Evolutionary conservation across 1,140 invertebrate genomes (phyloP).

Genomic region (Drosophila kurseongensis): DNA sequence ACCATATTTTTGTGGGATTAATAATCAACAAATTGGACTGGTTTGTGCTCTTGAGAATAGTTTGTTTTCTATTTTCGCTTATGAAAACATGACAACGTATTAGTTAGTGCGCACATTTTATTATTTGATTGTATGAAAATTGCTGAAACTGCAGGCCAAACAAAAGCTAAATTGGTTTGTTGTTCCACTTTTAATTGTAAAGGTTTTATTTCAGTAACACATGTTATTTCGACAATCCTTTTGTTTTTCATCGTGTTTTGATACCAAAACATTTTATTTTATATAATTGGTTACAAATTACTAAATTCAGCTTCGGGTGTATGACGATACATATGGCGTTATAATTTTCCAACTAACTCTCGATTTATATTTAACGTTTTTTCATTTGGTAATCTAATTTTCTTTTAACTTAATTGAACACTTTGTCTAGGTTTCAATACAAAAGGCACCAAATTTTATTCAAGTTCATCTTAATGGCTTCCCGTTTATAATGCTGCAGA

Average conservation of each 20-base stretch:
- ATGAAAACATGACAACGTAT: conserved; percentile 10
- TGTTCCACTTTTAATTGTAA: neutral
- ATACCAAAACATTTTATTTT: too few species aligned
- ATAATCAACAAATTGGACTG: conserved; percentile 26
- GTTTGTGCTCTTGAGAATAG: conserved; percentile 22
- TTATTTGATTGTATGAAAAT: conserved; percentile 1
- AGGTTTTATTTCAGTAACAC: neutral
- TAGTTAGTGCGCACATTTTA: neutral
- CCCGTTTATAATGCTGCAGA: conserved; percentile 14
- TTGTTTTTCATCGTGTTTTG: neutral
- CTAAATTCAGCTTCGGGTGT: too few species aligned
- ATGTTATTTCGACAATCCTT: neutral
- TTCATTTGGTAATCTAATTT: neutral
- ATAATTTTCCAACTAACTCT: too few species aligned
- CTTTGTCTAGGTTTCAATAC: neutral
- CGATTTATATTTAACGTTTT: too few species aligned
- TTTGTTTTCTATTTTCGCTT: neutral
- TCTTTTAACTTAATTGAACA: neutral
- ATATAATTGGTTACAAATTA: too few species aligned
- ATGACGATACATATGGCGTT: neutral
- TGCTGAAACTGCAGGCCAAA: neutral
- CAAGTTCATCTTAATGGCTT: conserved; percentile 7
- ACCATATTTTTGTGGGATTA: conserved; percentile 30
- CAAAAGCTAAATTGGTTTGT: neutral
- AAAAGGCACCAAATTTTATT: neutral